Base-by-base conservation (phyloP, 2,888 invertebrate species). In the Choristoneura rosaceana region DNA sequence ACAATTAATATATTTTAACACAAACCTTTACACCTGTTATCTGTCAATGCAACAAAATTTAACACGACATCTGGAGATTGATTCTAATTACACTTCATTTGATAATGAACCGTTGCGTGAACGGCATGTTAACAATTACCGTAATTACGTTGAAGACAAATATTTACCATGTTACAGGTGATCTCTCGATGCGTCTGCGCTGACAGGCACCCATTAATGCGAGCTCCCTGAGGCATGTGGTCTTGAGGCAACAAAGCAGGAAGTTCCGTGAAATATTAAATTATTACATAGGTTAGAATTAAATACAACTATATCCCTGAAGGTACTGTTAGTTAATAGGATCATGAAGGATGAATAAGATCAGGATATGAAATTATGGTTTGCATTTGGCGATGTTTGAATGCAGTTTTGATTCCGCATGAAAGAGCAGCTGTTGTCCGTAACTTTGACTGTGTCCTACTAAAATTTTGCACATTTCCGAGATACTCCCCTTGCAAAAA, bases 81-180 rank as follows among this genome's bases (percentile, higher is more conserved):
- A 68, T 73, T 73, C 59, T 73, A 69, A 73, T 64, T 73, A 69
- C 43, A 69, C 69, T 34, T 59, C 64, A 69, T 69, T 73, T 73
- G 64, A 73, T 73, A 69, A 73, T 69, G 61, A 45, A 55, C 59
- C 15, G 66, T 38, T 55, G 45, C 69, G 63, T 41, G 62, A 55
- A n/a, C 33, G 14, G 47, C 65, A 74, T 70, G 73, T 74, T 63
- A 79, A 82, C 81, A 86, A 90, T 90, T 87, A 88, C 84, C 82
- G 87, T 89, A 90, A 92, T 91, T 91, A 89, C 84, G 84, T 80
- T 81, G 85, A 90, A 92, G 91, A 91, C 90, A 92, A 92, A 92
- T 91, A 92, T 91, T 91, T 90, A 87, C 88, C 84, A 87, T 87
- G 86, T 84, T 86, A 89, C 86, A 88, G 84, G 82, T 83, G 86